A percentile compares a stretch with the other conserved stretches of the same genome.
Conservation (phyloP, 2,888 invertebrate genomes). For the Lottia scabra region DNA sequence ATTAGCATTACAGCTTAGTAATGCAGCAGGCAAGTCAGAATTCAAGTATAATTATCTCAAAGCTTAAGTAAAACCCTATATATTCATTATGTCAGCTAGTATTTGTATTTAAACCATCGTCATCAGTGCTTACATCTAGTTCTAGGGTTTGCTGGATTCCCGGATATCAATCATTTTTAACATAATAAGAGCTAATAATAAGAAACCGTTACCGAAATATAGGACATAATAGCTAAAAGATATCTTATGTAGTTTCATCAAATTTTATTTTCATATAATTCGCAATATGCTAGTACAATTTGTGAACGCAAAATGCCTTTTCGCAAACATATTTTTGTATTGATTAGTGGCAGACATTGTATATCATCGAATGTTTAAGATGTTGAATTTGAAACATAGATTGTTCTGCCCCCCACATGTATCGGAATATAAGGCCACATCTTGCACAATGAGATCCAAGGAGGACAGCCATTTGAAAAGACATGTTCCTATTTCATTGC, state of each 20-base stretch:
- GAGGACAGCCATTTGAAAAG: background rate
- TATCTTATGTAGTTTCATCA: no score
- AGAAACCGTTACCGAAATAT: no score
- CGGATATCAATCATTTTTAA: background rate
- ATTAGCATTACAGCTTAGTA: background rate
- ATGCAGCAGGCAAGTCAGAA: background rate
- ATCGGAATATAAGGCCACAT: background rate
- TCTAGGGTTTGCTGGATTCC: background rate
- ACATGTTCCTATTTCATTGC: constrained; percentile 4
- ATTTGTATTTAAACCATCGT: background rate
- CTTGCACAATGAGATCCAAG: background rate
- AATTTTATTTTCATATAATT: no score
- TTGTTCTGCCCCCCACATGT: no score
- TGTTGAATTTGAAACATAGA: no score
- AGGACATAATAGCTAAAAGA: no score
- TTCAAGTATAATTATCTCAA: background rate
- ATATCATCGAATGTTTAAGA: no score
- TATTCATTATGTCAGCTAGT: background rate
- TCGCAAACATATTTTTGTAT: no score
- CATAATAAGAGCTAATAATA: background rate
- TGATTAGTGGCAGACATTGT: no score
- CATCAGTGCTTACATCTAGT: background rate
- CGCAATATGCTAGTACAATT: no score
- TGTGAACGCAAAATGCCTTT: no score
- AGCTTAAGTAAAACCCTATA: background rate